These are phyloP conservation scores for Passer montanus DNA, from an alignment of 2,113 vertebrate genomes.

Conservation along the genomic window DNA sequence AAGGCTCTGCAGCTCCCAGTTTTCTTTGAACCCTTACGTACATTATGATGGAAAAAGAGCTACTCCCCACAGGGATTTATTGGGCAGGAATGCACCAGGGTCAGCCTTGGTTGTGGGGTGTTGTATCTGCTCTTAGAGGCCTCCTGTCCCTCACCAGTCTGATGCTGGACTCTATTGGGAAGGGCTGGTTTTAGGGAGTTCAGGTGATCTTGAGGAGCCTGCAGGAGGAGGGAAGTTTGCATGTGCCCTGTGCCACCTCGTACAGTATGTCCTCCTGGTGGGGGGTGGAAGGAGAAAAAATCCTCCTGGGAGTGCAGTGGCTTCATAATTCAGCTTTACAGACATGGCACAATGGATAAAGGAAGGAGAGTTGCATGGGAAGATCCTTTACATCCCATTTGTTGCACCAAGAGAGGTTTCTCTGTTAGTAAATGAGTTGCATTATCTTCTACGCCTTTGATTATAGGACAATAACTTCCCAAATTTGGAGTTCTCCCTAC, in stretches of 20 bases:
- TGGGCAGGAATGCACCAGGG: neutral
- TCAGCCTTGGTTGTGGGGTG: neutral
- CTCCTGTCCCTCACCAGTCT: neutral
- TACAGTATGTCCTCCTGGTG: neutral
- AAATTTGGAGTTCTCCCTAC: neutral
- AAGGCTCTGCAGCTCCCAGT: neutral
- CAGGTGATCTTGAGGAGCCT: neutral
- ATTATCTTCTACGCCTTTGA: neutral
- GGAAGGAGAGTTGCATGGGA: neutral
- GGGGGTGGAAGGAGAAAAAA: neutral
- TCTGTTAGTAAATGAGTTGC: neutral
- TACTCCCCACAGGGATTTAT: neutral
- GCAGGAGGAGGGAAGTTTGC: neutral
- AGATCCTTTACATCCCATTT: neutral
- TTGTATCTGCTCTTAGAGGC: neutral
- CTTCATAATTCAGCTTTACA: neutral
- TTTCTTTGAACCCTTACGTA: neutral
- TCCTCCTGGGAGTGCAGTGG: neutral
- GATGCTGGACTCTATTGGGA: neutral
- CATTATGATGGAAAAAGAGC: neutral
- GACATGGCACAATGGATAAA: neutral
- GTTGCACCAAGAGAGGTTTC: neutral
- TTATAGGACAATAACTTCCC: neutral
- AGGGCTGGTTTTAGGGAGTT: neutral
- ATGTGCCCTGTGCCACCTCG: rapidly evolving